Conservation (phyloP, 2,888 invertebrate species). For the Campopleginae sp. region DNA sequence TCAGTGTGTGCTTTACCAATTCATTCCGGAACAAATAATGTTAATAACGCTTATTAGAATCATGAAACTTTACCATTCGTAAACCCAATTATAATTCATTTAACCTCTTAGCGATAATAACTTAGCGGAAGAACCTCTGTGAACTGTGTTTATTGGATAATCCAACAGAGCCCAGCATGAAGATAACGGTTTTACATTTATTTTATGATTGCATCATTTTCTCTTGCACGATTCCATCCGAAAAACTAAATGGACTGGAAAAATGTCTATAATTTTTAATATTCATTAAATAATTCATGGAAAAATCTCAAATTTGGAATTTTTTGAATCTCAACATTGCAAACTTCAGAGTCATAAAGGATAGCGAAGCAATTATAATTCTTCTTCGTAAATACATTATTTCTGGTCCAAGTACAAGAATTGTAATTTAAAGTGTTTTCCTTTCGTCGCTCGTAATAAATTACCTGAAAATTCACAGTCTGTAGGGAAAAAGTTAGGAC, state of each 20-base stretch:
- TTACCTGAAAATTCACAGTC: background rate
- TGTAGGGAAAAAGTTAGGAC: background rate
- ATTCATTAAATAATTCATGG: too few relatives aligned
- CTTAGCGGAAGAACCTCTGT: background rate
- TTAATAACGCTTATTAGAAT: background rate
- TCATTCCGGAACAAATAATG: conserved; percentile 50
- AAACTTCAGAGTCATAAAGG: too few relatives aligned
- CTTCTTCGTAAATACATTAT: background rate
- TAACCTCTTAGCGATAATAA: background rate
- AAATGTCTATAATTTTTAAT: too few relatives aligned
- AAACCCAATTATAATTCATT: background rate
- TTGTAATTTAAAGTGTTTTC: background rate
- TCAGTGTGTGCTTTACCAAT: conserved; percentile 47
- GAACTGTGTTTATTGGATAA: background rate
- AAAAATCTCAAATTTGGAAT: background rate
- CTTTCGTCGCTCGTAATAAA: background rate
- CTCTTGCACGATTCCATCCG: too few relatives aligned
- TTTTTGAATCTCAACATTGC: too few relatives aligned
- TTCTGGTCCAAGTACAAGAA: conserved; percentile 10
- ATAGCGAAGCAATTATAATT: background rate
- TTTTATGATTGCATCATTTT: background rate
- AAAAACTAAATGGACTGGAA: too few relatives aligned
- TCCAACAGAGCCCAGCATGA: background rate
- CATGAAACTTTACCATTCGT: background rate
- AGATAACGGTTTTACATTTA: background rate